phyloP scores from a whole-genome alignment of 2,797 vertebrate species.

The Glossophaga mutica region DNA sequence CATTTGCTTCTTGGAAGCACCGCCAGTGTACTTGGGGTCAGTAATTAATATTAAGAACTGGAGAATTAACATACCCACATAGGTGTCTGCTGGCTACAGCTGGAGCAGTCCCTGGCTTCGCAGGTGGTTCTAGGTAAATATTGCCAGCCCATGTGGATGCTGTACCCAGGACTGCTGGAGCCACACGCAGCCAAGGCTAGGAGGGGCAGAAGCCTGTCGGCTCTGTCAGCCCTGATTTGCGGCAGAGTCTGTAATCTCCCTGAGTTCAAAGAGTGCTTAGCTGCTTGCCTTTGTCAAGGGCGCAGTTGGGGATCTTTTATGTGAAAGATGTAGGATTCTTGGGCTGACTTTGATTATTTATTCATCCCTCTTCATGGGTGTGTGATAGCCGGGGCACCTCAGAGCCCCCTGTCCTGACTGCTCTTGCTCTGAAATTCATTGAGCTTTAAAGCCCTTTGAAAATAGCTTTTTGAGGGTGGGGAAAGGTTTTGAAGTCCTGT shows the following conservation, averaged over 20 bases:
- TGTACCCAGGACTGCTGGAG: slow-evolving; percentile 68
- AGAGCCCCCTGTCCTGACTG: slow-evolving; percentile 83
- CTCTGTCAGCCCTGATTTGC: slow-evolving; percentile 85
- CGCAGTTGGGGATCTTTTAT: slow-evolving; percentile 94
- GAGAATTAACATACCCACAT: slow-evolving; percentile 72
- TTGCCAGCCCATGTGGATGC: slow-evolving; percentile 60
- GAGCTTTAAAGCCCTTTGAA: slow-evolving; percentile 90
- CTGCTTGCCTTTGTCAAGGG: slow-evolving; percentile 96
- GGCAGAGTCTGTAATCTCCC: slow-evolving; percentile 85
- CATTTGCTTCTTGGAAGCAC: slow-evolving; percentile 47
- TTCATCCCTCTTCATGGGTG: slow-evolving; percentile 91
- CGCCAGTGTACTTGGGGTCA: slow-evolving; percentile 50
- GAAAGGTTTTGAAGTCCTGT: slow-evolving; percentile 80
- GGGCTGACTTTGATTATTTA: slow-evolving; percentile 95
- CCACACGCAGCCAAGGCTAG: slow-evolving; percentile 63
- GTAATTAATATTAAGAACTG: slow-evolving; percentile 76
- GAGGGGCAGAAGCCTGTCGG: slow-evolving; percentile 44
- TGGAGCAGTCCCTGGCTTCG: slow-evolving; percentile 30
- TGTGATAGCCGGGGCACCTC: slow-evolving; percentile 89
- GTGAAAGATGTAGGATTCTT: slow-evolving; percentile 93
- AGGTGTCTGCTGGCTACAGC: slow-evolving; percentile 68
- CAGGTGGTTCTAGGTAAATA: slow-evolving; percentile 73
- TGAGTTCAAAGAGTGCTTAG: slow-evolving; percentile 91
- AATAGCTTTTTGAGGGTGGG: slow-evolving; percentile 81
- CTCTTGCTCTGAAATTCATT: slow-evolving; percentile 87